Evolutionary conservation across 2,797 vertebrate species (phyloP), one percentile per base, ranked within the genome.

Genomic region (Sebastes kiyomatsui): DNA sequence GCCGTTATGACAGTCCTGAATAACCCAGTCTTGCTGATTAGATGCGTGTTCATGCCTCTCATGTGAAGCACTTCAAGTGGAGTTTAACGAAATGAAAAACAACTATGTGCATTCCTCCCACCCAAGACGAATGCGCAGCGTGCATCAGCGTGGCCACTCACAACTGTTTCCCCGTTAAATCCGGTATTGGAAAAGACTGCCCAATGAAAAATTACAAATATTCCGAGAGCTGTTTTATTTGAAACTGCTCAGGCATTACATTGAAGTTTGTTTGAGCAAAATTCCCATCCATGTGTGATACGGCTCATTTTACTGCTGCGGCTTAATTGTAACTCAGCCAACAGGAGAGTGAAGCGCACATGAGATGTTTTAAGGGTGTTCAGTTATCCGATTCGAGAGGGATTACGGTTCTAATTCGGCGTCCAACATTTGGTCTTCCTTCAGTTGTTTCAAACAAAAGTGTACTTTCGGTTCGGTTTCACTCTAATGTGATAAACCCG

Each of bases 21-120:
- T 6, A 77, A 33, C 59, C 2, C 20, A 5, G 49, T 49, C 61
- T 27, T n/a, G 5, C 70, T 76, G 77, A 87, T 84, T 60, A 49
- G 68, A 87, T 70, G 66, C 84, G 25, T 59, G 71, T 87, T 75
- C 32, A 20, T 82, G 72, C 72, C 66, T 80, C 62, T 77, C 58
- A 60, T 82, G 79, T 81, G 77, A 87, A 80, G 74, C 74, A 14
- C 64, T 82, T 88, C 60, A 71, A 83, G 84, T 81, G 72, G 72
- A 85, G 35, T 78, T 87, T 70, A 80, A 77, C 75, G 56, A 92
- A 91, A 89, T 83, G 23, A 86, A 82, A 93, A 90, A 87, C 91
- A 88, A 93, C 91, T 84, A 78, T 38, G 69, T 76, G 46, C 82
- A 64, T 82, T 68, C 33, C 84, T 88, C 90, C 93, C 89, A 88